phyloP scores from a whole-genome alignment of 2,888 invertebrate genomes.

The Eudemis profundana region DNA sequence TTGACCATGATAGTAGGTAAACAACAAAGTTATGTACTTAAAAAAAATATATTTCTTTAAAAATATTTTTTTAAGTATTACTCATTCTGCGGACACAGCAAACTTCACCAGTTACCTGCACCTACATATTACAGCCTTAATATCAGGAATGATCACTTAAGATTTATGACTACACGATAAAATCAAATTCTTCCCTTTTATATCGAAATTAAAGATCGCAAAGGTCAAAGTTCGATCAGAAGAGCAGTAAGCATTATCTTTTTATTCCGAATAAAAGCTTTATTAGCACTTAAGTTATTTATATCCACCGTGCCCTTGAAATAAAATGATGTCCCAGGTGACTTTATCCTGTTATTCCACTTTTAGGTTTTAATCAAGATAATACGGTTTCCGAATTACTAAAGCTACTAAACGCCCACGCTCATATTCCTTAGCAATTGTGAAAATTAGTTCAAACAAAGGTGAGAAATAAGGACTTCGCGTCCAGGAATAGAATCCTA shows the following conservation, averaged over 20 bases:
- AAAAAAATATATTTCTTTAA: too few relatives aligned
- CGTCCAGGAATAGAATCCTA: too few relatives aligned
- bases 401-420: neutral
- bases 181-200: neutral
- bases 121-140: too few relatives aligned
- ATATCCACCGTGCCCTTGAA: conserved; percentile 4
- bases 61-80: too few relatives aligned
- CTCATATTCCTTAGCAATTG: neutral
- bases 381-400: neutral
- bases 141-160: too few relatives aligned
- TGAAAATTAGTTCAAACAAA: neutral
- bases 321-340: conserved; percentile 14
- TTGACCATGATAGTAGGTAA: too few relatives aligned
- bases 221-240: conserved; percentile 13
- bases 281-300: conserved; percentile 27
- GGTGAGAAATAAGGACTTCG: too few relatives aligned
- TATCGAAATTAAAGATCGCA: neutral
- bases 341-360: conserved; percentile 2
- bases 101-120: too few relatives aligned
- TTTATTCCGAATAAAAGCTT: conserved; percentile 31
- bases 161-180: neutral
- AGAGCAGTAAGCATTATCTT: conserved; percentile 14
- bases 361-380: too few relatives aligned
- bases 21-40: too few relatives aligned
- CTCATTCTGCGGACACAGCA: too few relatives aligned